Percentiles rank a stretch among this genome's conserved stretches.
These are phyloP conservation scores for Nebria salina DNA, from an alignment of 2,888 invertebrate genomes.

Conservation along the genomic window DNA sequence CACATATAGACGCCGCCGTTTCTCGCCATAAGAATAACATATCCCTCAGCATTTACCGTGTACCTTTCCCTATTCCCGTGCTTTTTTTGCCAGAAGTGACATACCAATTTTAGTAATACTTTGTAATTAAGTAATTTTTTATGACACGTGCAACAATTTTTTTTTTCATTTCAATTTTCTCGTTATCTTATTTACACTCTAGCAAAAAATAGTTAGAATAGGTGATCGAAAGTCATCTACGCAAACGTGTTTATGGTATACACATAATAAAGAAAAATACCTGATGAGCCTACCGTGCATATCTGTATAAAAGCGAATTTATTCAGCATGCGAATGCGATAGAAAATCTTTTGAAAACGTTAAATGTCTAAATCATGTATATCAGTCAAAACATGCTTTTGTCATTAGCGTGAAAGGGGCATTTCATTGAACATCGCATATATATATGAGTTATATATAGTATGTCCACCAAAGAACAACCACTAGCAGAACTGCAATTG, in stretches of 20 bases:
- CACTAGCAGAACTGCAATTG: neutral
- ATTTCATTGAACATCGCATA: neutral
- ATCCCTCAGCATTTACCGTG: neutral
- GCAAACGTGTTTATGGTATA: too few relatives aligned
- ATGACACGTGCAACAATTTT: conserved; percentile 23
- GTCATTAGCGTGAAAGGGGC: conserved; percentile 57
- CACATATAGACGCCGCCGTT: too few relatives aligned
- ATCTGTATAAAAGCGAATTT: conserved; percentile 46
- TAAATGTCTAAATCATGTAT: conserved; percentile 61
- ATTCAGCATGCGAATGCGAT: conserved; percentile 51
- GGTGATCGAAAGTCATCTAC: too few relatives aligned
- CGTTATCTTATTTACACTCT: neutral
- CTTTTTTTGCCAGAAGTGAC: too few relatives aligned
- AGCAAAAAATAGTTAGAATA: too few relatives aligned
- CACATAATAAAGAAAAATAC: too few relatives aligned
- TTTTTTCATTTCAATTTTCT: neutral
- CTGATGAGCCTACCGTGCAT: neutral
- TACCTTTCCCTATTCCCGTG: neutral
- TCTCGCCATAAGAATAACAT: too few relatives aligned
- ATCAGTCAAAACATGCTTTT: conserved; percentile 58
- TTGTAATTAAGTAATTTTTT: conserved; percentile 45
- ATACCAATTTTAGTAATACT: conserved; percentile 36
- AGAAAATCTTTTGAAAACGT: conserved; percentile 50
- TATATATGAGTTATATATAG: neutral
- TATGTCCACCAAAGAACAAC: neutral